Base-by-base conservation (phyloP, 2,113 vertebrate genomes). In the Colinus virginianus region DNA sequence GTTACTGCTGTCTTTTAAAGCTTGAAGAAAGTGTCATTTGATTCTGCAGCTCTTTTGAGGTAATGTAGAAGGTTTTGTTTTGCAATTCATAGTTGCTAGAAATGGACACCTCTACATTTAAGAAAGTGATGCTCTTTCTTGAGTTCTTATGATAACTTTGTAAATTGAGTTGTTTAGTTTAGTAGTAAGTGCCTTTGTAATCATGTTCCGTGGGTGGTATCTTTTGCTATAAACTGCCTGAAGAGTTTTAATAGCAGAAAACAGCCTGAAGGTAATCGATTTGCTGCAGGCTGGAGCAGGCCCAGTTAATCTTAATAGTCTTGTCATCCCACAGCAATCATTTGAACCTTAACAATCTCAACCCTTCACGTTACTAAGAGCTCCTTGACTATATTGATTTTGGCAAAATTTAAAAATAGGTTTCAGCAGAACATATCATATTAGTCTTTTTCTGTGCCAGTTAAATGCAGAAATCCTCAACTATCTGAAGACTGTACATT, bases 221-320 rank as follows among this genome's bases (percentile, higher is more conserved):
- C 49, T 88, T 74, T 88, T 70, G 64, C 94, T 90, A 85, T 74
- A 87, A 94, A 93, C 74, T 74, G 71, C 78, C 82, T 63, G 34
- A 86, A 75, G 77, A 49, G 51, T 90, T 90, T 90, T 86, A 83
- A 30, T 83, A 45, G 63, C 77, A 84, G 26, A 86, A 92, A 96
- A 43, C 14, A 84, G 64, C 28, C 88, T 48, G 61, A 83, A 88
- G 48, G 68, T 48, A 93, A 91, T 71, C 72, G 83, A 68, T 91
- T 78, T 68, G 77, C 83, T 46, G 64, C 69, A 88, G 76, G 77
- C 51, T 81, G 69, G 40, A 88, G 86, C 46, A 88, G 88, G 66
- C 69, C 40, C 43, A 53, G 77, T 81, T 84, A 74, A 91, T 70
- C 68, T 82, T 61, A 77, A 28, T 2, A 2, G 56, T 5, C 4